These are phyloP conservation scores for Myopa testacea DNA, from an alignment of 2,888 invertebrate genomes.

Conservation along the genomic window DNA sequence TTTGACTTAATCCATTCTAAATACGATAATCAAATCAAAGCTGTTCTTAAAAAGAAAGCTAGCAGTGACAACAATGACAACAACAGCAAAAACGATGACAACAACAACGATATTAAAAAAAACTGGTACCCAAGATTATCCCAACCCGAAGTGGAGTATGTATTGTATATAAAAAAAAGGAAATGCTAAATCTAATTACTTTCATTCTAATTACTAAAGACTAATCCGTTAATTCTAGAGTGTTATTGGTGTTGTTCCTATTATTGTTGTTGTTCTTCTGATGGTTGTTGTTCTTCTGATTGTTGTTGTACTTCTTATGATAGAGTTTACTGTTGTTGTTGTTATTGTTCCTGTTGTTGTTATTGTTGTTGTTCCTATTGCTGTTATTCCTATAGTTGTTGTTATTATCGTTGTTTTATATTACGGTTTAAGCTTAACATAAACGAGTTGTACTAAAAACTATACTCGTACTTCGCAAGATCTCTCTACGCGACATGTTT, in stretches of 20 bases:
- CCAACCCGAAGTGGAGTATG: background rate
- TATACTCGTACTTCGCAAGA: background rate
- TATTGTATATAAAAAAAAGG: background rate
- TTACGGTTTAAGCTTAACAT: slow-evolving; percentile 4
- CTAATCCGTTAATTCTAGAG: slow-evolving; percentile 17
- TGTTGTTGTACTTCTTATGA: too few relatives aligned
- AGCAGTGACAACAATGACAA: slow-evolving; percentile 20
- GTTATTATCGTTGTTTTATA: background rate
- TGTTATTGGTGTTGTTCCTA: too few relatives aligned
- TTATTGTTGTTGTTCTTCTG: too few relatives aligned
- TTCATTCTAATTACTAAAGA: slow-evolving; percentile 30
- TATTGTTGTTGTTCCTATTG: too few relatives aligned
- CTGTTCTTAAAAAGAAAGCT: slow-evolving; percentile 19
- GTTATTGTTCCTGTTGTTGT: too few relatives aligned
- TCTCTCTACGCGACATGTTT: background rate
- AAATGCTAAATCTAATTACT: slow-evolving; percentile 31
- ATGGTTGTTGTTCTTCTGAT: too few relatives aligned
- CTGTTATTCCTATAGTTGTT: too few relatives aligned
- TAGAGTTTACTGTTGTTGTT: too few relatives aligned
- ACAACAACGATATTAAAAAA: slow-evolving; percentile 12
- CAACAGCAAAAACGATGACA: slow-evolving; percentile 22
- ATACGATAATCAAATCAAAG: slow-evolving; percentile 31
- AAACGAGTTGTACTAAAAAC: background rate
- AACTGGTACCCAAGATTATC: slow-evolving; percentile 10
- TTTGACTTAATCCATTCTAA: too few relatives aligned